Evolutionary conservation across 1,140 invertebrate species (phyloP).

Genomic region (Drosophila bipectinata): DNA sequence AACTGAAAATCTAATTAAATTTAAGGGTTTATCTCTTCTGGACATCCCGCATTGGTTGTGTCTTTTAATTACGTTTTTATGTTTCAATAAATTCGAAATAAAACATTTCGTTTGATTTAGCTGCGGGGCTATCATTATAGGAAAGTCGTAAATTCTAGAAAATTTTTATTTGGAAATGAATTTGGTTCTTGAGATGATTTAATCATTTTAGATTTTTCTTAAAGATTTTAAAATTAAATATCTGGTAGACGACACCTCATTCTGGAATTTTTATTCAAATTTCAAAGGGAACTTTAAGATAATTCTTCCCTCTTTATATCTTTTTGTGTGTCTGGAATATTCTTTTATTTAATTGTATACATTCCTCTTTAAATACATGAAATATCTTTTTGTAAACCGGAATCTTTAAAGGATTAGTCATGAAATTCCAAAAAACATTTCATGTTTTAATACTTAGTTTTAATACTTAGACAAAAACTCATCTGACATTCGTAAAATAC

Average conservation of each 20-base stretch:
- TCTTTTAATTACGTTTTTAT: constrained; percentile 28
- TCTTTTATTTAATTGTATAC: constrained; percentile 12
- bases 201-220: not conserved
- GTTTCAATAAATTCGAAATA: constrained; percentile 34
- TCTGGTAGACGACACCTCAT: not conserved
- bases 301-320: not conserved
- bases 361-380: constrained; percentile 13
- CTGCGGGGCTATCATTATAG: not conserved
- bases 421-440: not conserved
- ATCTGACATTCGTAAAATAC: not conserved
- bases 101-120: constrained; percentile 25
- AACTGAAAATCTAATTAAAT: not conserved
- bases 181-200: not conserved
- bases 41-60: not conserved
- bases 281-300: not conserved
- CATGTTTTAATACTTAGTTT: too few species aligned
- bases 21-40: constrained; percentile 5
- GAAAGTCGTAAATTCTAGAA: not conserved
- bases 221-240: too few species aligned
- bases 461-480: not conserved
- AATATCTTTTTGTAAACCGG: constrained; percentile 14
- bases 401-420: constrained; percentile 21
- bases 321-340: constrained; percentile 11
- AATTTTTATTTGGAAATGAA: not conserved
- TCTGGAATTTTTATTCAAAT: not conserved